Evolutionary conservation across 2,797 vertebrate species (phyloP), one percentile per base, ranked within the genome.

Genomic region (Clarias fuscus): DNA sequence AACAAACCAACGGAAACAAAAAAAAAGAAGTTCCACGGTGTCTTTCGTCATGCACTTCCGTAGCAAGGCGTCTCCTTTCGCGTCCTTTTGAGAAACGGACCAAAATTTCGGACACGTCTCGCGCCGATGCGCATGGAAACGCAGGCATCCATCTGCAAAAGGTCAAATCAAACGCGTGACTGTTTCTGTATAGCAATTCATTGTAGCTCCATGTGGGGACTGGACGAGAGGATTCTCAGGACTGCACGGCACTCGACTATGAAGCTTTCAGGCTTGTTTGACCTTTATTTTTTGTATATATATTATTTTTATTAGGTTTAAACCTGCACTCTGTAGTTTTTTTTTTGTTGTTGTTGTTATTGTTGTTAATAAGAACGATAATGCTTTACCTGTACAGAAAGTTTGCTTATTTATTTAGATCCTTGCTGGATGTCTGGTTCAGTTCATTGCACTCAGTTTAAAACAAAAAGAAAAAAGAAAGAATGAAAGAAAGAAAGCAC

Each of bases 391-490:
- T 94, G 93, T 95, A 94, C 87, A 93, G 90, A 95, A 82, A 78
- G 88, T 92, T 92, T 94, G 91, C 94, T 93, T 99, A 98, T 99
- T 99, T 98, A 98, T 98, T 97, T 96, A 96, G 93, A 95, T 94
- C 92, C 90, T 94, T 91, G 95, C 93, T 93, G 95, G 95, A 95
- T 92, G 94, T 95, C 95, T 93, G 91, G 93, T 91, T 91, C 91
- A 65, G 93, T 91, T 91, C 90, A 65, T 95, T 90, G 92, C 95
- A 95, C 94, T 96, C 92, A 86, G 88, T 92, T 94, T 14, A 56
- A 91, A 95, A 94, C 91, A 89, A 90, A 67, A 82, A 81, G 43
- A 53, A 53, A 13, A 30, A 30, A 30, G 48, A 53, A 53, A 2
- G 48, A 53, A 53, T 13, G 53, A 56, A 53, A 53, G 48, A 53